Evolutionary conservation across 2,888 invertebrate genomes (phyloP), one percentile per base, ranked within the genome.

Genomic region (Hypomecis atomaria): DNA sequence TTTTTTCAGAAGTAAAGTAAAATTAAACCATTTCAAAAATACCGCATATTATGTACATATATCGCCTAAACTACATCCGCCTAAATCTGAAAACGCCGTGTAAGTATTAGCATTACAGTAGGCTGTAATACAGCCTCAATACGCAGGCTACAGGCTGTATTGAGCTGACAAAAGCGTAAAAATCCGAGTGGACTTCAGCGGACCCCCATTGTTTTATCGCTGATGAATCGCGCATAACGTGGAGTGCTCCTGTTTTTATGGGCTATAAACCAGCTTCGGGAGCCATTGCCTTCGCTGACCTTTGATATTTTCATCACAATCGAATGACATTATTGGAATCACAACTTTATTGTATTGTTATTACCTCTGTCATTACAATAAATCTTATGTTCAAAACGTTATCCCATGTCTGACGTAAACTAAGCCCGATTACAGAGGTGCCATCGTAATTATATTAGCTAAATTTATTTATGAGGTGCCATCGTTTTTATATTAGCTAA

Each of bases 131-230:
- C n/a, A n/a, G n/a, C n/a, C n/a, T n/a, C n/a, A n/a, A n/a, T n/a
- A n/a, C n/a, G n/a, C n/a, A n/a, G n/a, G 11, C n/a, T 10, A 36
- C 36, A 43, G 54, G 40, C 37, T 36, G 49, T 52, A 44, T 53
- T 13, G 38, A n/a, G 34, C 43, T 36, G 44, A 62, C 52, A 59
- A 63, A 58, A 58, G 62, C 62, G 49, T 40, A 50, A 56, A 63
- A 56, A 64, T 56, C 55, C 49, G 9, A 56, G 38, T 23, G 48
- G 48, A 48, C 13, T 40, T 45, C 52, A 50, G 38, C n/a, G 48
- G 48, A 48, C 13, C 44, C 50, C 52, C 38, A 59, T 64, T 64
- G 64, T 64, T 64, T 59, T 52, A 56, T 33, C 44, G 63, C 54
- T 49, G 59, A 52, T 56, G 59, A 56, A 59, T 59, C 43, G 50